Conservation (phyloP, 2,113 vertebrate genomes). For the Phyllostomus hastatus region DNA sequence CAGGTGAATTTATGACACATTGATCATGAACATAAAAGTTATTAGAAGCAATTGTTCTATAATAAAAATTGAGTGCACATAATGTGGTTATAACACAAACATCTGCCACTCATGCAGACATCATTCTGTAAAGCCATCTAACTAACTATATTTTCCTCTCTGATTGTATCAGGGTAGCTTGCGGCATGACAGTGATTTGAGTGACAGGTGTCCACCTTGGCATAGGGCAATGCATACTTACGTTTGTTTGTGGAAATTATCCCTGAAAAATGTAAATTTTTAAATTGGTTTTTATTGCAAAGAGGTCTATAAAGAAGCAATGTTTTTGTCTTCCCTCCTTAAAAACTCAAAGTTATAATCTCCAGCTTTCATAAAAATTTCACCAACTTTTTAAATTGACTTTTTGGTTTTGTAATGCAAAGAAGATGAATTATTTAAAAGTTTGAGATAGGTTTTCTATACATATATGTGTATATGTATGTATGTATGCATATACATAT, state of each 20-base stretch:
- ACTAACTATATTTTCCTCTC: constrained; percentile 75
- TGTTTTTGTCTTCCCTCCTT: constrained; percentile 57
- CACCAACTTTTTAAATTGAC: constrained; percentile 79
- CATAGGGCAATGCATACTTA: constrained; percentile 62
- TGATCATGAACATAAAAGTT: constrained; percentile 76
- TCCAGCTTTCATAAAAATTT: constrained; percentile 81
- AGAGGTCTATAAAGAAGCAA: constrained; percentile 38
- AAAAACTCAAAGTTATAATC: constrained; percentile 62
- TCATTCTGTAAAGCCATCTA: constrained; percentile 74
- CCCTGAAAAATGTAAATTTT: constrained; percentile 77
- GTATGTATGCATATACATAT: not conserved
- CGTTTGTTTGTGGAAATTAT: constrained; percentile 70
- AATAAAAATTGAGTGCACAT: constrained; percentile 76
- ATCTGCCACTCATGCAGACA: constrained; percentile 79
- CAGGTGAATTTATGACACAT: constrained; percentile 68
- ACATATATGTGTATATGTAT: not conserved
- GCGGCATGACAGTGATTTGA: constrained; percentile 75
- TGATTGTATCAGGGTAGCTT: constrained; percentile 73
- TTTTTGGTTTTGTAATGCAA: constrained; percentile 81
- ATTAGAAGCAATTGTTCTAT: constrained; percentile 80
- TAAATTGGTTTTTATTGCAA: constrained; percentile 77
- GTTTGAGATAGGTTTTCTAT: not conserved
- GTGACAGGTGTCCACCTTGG: constrained; percentile 66
- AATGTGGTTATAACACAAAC: constrained; percentile 75
- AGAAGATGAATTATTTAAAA: constrained; percentile 79